Conservation (phyloP, 2,888 invertebrate genomes). For the Tinea trinotella region DNA sequence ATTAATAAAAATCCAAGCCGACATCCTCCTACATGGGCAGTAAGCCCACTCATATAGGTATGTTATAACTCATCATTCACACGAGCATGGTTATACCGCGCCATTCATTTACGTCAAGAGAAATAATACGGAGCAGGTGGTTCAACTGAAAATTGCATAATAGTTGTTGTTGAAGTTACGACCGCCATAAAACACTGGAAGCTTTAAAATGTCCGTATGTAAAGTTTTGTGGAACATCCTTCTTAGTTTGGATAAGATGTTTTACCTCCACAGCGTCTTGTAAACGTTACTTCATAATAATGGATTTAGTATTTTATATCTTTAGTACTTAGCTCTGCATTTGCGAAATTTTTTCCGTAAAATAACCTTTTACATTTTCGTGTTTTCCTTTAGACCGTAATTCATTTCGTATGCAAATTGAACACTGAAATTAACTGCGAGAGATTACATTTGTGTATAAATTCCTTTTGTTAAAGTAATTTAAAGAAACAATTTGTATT, state of each 20-base stretch:
- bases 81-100: neutral
- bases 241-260: constrained; percentile 8
- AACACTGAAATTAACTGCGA: neutral
- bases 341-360: neutral
- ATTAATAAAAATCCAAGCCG: no score
- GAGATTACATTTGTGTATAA: neutral
- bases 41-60: neutral
- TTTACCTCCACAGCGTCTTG: neutral
- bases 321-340: neutral
- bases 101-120: constrained; percentile 17
- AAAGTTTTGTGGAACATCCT: constrained; percentile 13
- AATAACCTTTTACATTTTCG: neutral
- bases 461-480: no score
- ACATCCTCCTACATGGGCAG: no score
- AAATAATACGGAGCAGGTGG: constrained; percentile 22
- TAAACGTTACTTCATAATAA: neutral
- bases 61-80: constrained; percentile 15
- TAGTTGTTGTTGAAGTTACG: constrained; percentile 21
- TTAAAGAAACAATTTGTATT: no score
- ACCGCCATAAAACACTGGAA: constrained; percentile 14
- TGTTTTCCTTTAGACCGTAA: neutral
- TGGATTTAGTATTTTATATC: constrained; percentile 1
- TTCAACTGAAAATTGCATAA: constrained; percentile 24
- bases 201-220: constrained; percentile 16
- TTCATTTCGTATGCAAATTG: neutral